phyloP scores from a whole-genome alignment of 2,888 invertebrate species.

The Drosophila heteroneura region DNA sequence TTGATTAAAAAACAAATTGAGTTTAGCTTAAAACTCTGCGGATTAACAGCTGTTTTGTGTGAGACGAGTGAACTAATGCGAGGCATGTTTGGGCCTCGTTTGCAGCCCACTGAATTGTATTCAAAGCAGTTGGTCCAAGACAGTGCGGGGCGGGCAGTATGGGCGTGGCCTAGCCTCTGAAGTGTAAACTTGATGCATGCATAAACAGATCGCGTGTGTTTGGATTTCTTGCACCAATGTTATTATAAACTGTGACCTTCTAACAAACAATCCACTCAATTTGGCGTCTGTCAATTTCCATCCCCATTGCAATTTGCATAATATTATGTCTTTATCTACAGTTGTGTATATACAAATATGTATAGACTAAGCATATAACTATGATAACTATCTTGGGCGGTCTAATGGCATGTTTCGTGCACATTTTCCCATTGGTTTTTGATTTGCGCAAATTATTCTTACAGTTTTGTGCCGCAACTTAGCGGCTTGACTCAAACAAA shows the following conservation, averaged over 20 bases:
- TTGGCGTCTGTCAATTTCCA: conserved; percentile 47
- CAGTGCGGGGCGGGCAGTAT: background rate
- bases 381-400: conserved; percentile 67
- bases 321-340: conserved; percentile 65
- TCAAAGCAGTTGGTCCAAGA: conserved; percentile 29
- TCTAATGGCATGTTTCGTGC: conserved; percentile 68
- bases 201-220: conserved; percentile 29
- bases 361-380: background rate
- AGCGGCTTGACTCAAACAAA: conserved; percentile 27
- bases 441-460: conserved; percentile 7
- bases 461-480: conserved; percentile 53
- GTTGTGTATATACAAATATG: background rate
- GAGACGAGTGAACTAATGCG: conserved; percentile 23
- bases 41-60: conserved; percentile 31
- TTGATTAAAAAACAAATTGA: conserved; percentile 70
- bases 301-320: conserved; percentile 48
- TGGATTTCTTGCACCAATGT: conserved; percentile 24
- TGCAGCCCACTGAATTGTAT: conserved; percentile 34
- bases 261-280: conserved; percentile 39
- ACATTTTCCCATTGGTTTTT: conserved; percentile 41
- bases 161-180: conserved; percentile 47
- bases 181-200: conserved; percentile 61
- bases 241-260: conserved; percentile 32
- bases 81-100: conserved; percentile 61
- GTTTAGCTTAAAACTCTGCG: conserved; percentile 46